These are phyloP conservation scores for Mystacides longicornis DNA, from an alignment of 2,888 invertebrate genomes.

Conservation along the genomic window DNA sequence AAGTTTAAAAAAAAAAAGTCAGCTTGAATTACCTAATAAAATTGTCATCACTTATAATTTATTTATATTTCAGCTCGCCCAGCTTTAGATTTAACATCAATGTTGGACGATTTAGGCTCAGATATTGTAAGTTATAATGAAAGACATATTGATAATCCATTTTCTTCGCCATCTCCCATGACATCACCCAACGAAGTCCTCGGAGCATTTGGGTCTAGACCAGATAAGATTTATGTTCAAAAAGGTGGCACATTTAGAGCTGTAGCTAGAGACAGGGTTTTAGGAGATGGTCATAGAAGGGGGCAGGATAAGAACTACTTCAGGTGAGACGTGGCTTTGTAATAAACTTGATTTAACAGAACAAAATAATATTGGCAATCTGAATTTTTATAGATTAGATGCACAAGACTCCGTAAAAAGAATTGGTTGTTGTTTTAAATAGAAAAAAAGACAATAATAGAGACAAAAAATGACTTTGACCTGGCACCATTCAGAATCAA, in stretches of 20 bases:
- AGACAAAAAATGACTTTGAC: too few relatives aligned
- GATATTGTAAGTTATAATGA: slow-evolving; percentile 38
- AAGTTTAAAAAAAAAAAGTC: too few relatives aligned
- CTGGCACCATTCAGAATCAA: too few relatives aligned
- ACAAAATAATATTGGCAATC: too few relatives aligned
- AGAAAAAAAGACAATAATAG: too few relatives aligned
- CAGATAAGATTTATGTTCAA: slow-evolving; percentile 45
- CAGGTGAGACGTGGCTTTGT: too few relatives aligned
- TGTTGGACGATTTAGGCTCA: slow-evolving; percentile 43
- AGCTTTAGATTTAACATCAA: slow-evolving; percentile 38
- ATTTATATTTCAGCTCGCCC: slow-evolving; percentile 37
- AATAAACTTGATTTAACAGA: too few relatives aligned
- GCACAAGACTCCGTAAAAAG: too few relatives aligned
- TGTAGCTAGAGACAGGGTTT: slow-evolving; percentile 42
- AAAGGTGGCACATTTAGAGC: slow-evolving; percentile 46
- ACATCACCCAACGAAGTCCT: slow-evolving; percentile 44
- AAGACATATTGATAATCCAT: slow-evolving; percentile 47
- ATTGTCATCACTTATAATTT: background rate
- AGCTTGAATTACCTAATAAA: too few relatives aligned
- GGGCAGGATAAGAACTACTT: slow-evolving; percentile 43
- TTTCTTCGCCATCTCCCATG: slow-evolving; percentile 46
- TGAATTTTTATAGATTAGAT: too few relatives aligned
- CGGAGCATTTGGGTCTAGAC: slow-evolving; percentile 38
- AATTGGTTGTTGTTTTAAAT: too few relatives aligned
- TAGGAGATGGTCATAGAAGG: slow-evolving; percentile 39